Evolutionary conservation across 2,888 invertebrate genomes (phyloP).

Genomic region (Euzetes globulus): DNA sequence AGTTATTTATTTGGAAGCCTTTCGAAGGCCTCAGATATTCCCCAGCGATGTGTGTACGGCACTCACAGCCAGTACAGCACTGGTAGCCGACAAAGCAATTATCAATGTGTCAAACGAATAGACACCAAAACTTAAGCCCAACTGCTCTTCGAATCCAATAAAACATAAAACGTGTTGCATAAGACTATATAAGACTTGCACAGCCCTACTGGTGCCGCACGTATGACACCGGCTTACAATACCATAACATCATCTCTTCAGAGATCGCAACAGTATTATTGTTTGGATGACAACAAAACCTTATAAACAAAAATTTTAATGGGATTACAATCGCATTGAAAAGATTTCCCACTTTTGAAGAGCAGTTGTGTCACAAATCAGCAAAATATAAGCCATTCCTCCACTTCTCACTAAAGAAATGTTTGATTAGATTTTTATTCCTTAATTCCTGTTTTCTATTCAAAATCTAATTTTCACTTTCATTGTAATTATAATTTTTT

Average conservation of each 20-base stretch:
- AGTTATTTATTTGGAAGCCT: slow-evolving; percentile 27
- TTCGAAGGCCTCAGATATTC: slow-evolving; percentile 11
- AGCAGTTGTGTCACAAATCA: too few relatives aligned
- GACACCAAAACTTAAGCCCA: slow-evolving; percentile 27
- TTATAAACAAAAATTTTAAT: too few relatives aligned
- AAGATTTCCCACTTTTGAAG: too few relatives aligned
- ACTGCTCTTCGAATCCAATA: slow-evolving; percentile 24
- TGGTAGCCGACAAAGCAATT: slow-evolving; percentile 30
- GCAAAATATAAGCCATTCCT: too few relatives aligned
- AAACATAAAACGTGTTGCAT: slow-evolving; percentile 23
- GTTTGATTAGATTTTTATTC: neutral
- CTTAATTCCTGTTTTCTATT: neutral
- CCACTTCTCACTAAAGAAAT: too few relatives aligned
- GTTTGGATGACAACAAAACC: too few relatives aligned
- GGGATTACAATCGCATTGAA: too few relatives aligned
- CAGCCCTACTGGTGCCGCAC: too few relatives aligned
- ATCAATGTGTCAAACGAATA: slow-evolving; percentile 31
- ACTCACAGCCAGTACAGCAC: neutral
- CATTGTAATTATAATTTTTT: neutral
- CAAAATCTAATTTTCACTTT: neutral
- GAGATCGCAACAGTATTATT: too few relatives aligned
- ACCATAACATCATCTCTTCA: neutral
- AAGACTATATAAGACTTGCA: neutral
- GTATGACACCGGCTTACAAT: too few relatives aligned
- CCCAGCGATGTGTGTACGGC: neutral